These are phyloP conservation scores for Corvus moneduloides DNA, from an alignment of 2,113 vertebrate species.

Conservation along the genomic window DNA sequence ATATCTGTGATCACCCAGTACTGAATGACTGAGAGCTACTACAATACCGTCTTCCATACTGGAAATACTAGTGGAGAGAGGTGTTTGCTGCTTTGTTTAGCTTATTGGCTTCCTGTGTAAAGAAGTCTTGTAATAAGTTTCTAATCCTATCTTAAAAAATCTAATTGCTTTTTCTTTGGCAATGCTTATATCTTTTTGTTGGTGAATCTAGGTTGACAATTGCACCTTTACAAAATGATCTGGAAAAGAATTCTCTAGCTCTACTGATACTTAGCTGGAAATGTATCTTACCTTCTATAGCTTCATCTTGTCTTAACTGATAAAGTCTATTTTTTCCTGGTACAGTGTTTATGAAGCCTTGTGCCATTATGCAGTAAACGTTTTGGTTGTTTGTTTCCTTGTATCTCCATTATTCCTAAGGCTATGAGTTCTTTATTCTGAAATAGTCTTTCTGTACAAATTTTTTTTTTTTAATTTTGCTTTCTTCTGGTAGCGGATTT, in stretches of 20 bases:
- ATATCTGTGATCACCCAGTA: not conserved
- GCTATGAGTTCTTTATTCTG: not conserved
- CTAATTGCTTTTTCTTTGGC: not conserved
- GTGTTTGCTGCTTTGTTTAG: not conserved
- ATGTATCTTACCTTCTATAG: not conserved
- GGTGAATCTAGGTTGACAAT: not conserved
- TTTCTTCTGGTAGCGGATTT: not conserved
- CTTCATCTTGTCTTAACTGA: not conserved
- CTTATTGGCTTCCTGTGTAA: not conserved
- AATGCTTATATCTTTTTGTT: not conserved
- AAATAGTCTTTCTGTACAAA: not conserved
- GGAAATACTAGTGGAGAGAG: not conserved
- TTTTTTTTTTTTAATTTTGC: not conserved
- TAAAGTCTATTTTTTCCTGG: not conserved
- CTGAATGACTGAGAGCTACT: not conserved
- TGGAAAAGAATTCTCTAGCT: not conserved
- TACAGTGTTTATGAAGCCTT: not conserved
- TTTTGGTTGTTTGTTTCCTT: not conserved
- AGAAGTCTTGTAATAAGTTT: not conserved
- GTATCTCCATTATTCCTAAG: not conserved
- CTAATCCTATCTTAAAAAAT: not conserved
- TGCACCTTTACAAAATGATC: not conserved
- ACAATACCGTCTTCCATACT: not conserved
- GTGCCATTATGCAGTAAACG: not conserved
- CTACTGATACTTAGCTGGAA: not conserved